Conservation (phyloP, 2,797 vertebrate genomes). For the Pantherophis vulpinus region DNA sequence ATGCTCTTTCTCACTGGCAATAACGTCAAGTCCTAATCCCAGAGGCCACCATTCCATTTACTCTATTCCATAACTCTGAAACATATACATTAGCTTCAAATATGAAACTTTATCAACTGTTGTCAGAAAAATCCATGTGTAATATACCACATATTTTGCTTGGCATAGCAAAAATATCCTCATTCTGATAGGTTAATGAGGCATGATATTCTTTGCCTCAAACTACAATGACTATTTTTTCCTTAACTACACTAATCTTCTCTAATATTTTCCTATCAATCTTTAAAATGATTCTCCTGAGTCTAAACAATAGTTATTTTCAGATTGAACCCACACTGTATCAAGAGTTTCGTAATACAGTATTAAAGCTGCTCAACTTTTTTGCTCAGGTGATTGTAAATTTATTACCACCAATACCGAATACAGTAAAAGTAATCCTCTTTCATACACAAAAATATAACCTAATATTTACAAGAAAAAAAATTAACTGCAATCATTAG, state of each 20-base stretch:
- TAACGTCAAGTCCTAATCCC: slow-evolving; percentile 17
- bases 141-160: neutral
- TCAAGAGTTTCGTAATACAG: neutral
- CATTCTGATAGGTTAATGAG: slow-evolving; percentile 10
- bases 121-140: slow-evolving; percentile 26
- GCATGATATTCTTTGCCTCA: neutral
- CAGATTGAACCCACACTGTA: neutral
- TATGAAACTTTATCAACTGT: slow-evolving; percentile 3
- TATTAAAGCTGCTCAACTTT: neutral
- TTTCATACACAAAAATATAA: neutral
- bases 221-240: slow-evolving; percentile 23
- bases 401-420: neutral
- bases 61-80: slow-evolving; percentile 14
- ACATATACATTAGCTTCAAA: slow-evolving; percentile 13
- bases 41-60: slow-evolving; percentile 26
- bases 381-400: neutral
- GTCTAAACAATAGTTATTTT: neutral
- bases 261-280: neutral
- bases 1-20: neutral
- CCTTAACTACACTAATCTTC: neutral
- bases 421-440: neutral
- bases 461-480: neutral
- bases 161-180: slow-evolving; percentile 12
- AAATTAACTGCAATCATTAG: neutral
- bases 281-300: slow-evolving; percentile 18